Conservation (phyloP, 2,113 vertebrate species). For the Phrynosoma platyrhinos region DNA sequence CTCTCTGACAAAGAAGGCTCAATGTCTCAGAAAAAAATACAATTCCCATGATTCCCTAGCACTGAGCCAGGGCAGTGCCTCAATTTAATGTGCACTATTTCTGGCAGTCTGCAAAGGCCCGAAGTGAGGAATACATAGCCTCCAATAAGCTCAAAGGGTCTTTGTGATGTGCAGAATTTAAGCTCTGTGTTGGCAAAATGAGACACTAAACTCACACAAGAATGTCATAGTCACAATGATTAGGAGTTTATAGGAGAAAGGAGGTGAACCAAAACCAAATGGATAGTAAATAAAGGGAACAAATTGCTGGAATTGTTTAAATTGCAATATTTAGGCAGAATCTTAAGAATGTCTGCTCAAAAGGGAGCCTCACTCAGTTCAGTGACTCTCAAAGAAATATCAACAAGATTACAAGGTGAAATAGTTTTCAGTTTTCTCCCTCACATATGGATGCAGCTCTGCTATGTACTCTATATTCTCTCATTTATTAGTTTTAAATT, state of each 20-base stretch:
- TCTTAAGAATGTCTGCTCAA: background rate
- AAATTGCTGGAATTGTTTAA: background rate
- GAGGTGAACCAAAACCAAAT: background rate
- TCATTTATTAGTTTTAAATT: slow-evolving; percentile 37
- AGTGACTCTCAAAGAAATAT: background rate
- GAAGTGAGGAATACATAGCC: background rate
- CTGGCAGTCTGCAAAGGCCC: too few relatives aligned
- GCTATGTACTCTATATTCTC: background rate
- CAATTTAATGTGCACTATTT: too few relatives aligned
- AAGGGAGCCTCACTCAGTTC: background rate
- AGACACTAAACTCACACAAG: background rate
- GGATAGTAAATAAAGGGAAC: too few relatives aligned
- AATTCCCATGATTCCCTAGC: too few relatives aligned
- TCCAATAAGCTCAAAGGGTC: background rate
- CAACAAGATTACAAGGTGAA: background rate
- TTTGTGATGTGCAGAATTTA: background rate
- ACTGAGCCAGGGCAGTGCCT: too few relatives aligned
- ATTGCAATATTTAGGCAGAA: background rate
- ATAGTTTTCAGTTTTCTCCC: background rate
- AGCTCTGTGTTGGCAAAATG: background rate
- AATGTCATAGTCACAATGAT: background rate
- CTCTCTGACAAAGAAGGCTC: too few relatives aligned
- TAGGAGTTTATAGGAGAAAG: background rate
- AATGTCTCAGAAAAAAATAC: too few relatives aligned
- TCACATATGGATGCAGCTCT: background rate